phyloP scores from a whole-genome alignment of 1,140 invertebrate species.

The Batillaria attramentaria region DNA sequence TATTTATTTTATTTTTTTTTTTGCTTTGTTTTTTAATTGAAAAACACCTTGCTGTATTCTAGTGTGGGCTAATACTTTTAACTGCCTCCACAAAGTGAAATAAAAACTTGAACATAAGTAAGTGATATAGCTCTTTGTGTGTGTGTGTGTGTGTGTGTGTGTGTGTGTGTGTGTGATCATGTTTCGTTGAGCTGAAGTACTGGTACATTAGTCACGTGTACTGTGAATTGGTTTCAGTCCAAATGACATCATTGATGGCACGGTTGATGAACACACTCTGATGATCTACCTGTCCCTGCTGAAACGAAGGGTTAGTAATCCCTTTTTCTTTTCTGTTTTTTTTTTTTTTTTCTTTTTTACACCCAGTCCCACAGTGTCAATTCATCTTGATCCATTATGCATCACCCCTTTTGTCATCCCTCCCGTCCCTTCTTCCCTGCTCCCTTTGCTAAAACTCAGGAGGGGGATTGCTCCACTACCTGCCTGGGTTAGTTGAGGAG shows the following conservation, averaged over 20 bases:
- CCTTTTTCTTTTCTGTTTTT: not conserved
- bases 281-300: slow-evolving; percentile 65
- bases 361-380: too few relatives aligned
- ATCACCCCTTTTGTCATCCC: too few relatives aligned
- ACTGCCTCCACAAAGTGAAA: too few relatives aligned
- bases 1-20: not conserved
- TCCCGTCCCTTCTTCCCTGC: too few relatives aligned
- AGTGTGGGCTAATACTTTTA: too few relatives aligned
- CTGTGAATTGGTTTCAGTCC: slow-evolving; percentile 49
- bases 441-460: too few relatives aligned
- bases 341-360: not conserved
- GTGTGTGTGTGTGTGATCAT: slow-evolving; percentile 10
- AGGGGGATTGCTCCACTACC: too few relatives aligned
- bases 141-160: slow-evolving; percentile 12
- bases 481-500: too few relatives aligned
- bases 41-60: too few relatives aligned
- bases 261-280: slow-evolving; percentile 63
- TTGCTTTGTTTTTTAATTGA: too few relatives aligned
- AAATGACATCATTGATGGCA: slow-evolving; percentile 60
- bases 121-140: not conserved
- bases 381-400: too few relatives aligned
- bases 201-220: not conserved
- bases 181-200: not conserved
- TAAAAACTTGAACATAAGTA: too few relatives aligned
- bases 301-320: slow-evolving; percentile 53